A percentile compares a stretch with the other conserved stretches of the same genome.
Conservation (phyloP, 2,888 invertebrate genomes). For the Morpho achilles region DNA sequence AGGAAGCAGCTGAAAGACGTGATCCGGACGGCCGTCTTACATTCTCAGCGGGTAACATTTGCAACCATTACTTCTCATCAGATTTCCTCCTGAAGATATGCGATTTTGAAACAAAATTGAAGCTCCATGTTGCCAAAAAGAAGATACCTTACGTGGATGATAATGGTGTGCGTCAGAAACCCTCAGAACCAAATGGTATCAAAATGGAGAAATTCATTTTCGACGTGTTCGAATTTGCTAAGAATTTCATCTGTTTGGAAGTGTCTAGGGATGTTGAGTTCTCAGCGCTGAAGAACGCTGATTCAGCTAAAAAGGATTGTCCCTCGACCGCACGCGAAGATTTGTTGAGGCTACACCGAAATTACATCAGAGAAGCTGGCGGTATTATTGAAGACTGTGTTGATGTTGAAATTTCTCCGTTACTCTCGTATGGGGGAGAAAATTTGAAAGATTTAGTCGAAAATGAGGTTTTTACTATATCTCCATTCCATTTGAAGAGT, state of each 20-base stretch:
- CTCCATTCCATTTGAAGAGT: slow-evolving; percentile 81
- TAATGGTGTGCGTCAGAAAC: slow-evolving; percentile 84
- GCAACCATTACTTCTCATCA: slow-evolving; percentile 97
- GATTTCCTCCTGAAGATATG: slow-evolving; percentile 90
- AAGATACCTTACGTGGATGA: slow-evolving; percentile 93
- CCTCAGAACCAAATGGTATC: slow-evolving; percentile 94
- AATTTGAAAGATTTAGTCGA: slow-evolving; percentile 83
- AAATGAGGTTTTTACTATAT: slow-evolving; percentile 82
- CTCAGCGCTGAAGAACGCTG: slow-evolving; percentile 97
- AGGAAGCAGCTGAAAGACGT: slow-evolving; percentile 89
- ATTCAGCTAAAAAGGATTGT: slow-evolving; percentile 92
- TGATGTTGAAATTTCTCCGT: slow-evolving; percentile 94
- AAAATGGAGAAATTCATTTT: slow-evolving; percentile 99
- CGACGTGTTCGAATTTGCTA: slow-evolving; percentile 97
- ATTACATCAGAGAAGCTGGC: slow-evolving; percentile 89
- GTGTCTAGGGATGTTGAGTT: slow-evolving; percentile 95
- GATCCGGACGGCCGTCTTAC: slow-evolving; percentile 89
- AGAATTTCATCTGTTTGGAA: slow-evolving; percentile 95
- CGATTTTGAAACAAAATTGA: slow-evolving; percentile 86
- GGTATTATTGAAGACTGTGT: slow-evolving; percentile 83
- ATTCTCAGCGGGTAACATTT: slow-evolving; percentile 98
- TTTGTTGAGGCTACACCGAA: slow-evolving; percentile 86
- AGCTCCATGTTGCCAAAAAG: slow-evolving; percentile 97
- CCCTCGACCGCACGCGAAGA: slow-evolving; percentile 92
- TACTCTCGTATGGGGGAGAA: slow-evolving; percentile 95